Percentiles rank a stretch among this genome's conserved stretches.
phyloP scores from a whole-genome alignment of 2,797 vertebrate species.

The Aeoliscus strigatus region DNA sequence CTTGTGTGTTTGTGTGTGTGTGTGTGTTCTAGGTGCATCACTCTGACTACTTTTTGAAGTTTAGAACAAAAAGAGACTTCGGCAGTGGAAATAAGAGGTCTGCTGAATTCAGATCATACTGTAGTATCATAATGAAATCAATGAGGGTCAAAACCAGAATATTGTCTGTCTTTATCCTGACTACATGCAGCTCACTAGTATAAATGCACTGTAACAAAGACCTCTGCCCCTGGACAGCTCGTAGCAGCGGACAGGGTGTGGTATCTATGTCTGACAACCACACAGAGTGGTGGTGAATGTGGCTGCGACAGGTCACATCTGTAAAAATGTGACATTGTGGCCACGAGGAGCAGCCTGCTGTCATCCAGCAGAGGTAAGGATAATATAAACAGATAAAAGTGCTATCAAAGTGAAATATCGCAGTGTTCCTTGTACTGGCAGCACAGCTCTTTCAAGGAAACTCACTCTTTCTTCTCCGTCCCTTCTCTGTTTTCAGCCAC shows the following conservation, averaged over 20 bases:
- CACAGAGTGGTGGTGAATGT: slow-evolving; percentile 14
- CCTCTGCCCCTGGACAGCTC: no score
- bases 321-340: slow-evolving; percentile 44
- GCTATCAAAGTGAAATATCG: slow-evolving; percentile 73
- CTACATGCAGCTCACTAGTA: no score
- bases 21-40: no score
- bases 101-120: no score
- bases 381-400: slow-evolving; percentile 62
- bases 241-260: no score
- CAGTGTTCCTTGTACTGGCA: slow-evolving; percentile 35
- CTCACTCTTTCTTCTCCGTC: slow-evolving; percentile 69
- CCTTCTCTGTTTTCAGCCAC: slow-evolving; percentile 37
- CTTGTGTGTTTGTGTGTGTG: slow-evolving; percentile 12
- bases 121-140: no score
- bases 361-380: slow-evolving; percentile 65
- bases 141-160: no score
- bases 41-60: no score
- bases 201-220: no score
- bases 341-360: slow-evolving; percentile 34
- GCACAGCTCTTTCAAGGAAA: slow-evolving; percentile 17
- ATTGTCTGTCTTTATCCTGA: no score
- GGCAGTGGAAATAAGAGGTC: no score
- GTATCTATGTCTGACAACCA: slow-evolving; percentile 15
- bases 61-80: no score
- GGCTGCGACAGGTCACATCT: slow-evolving; percentile 38